Base-by-base conservation (phyloP, 2,888 invertebrate genomes). In the Torymus aiolomorphi region DNA sequence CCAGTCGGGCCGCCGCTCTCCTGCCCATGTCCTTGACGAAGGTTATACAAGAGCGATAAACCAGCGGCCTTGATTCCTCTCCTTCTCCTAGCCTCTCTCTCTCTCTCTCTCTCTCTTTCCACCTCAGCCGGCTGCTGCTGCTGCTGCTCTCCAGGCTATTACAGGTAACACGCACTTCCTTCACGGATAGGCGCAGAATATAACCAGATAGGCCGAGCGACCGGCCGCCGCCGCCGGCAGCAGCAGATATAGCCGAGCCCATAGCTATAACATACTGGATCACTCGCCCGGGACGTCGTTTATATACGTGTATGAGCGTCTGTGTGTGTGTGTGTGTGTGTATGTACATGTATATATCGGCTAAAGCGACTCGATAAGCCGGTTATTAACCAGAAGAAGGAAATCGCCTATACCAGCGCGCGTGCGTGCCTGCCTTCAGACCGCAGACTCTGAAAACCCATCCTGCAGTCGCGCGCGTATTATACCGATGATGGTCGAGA, bases 21-120 rank as follows among this genome's bases (percentile, higher is more conserved):
- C 65, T 56, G 74, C 63, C 62, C 73, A 81, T 80, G 82, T 82
- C 82, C 82, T 82, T 80, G 82, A 66, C 78, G 82, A 82, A 82
- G 82, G 82, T 82, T 82, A 82, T 80, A 82, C 80, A 82, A 82
- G 82, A 80, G 78, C 82, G 82, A 82, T 82, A 82, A 82, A 82
- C 82, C 80, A 80, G 75, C 82, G 80, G 78, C 82, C 82, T 82
- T 82, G 82, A 82, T 82, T 77, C 76, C 62, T 72, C 76, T 77
- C 62, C 24, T 20, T 70, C n/a, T n/a, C n/a, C n/a, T n/a, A n/a
- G n/a, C n/a, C n/a, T n/a, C n/a, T n/a, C n/a, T n/a, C n/a, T n/a
- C 63, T 59, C 70, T 63, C 52, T 59, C 24, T 14, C 69, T 56
- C 69, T 65, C 49, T 31, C 31, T 31, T 31, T 31, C 31, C 5